Conservation (phyloP, 2,888 invertebrate species). For the Perizoma flavofasciatum region DNA sequence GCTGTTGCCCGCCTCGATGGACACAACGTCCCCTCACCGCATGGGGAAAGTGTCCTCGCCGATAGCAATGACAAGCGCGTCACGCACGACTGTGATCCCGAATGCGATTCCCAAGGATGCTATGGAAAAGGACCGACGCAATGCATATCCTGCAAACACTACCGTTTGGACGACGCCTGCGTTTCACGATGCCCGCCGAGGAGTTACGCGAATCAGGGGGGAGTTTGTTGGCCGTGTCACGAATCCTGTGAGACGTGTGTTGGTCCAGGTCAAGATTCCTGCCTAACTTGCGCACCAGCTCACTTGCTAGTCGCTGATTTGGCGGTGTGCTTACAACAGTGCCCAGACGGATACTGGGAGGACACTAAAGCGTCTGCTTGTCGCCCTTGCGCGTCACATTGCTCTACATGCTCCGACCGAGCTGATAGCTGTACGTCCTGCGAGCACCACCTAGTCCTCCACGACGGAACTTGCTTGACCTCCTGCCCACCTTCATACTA, state of each 20-base stretch:
- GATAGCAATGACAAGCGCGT: slow-evolving; percentile 86
- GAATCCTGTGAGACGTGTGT: slow-evolving; percentile 95
- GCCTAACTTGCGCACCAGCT: slow-evolving; percentile 92
- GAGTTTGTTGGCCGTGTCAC: slow-evolving; percentile 93
- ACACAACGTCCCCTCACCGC: slow-evolving; percentile 84
- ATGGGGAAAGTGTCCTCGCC: slow-evolving; percentile 84
- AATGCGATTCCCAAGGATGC: slow-evolving; percentile 93
- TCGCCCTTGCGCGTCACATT: slow-evolving; percentile 93
- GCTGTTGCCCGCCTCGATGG: slow-evolving; percentile 88
- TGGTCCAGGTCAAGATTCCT: slow-evolving; percentile 94
- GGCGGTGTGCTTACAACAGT: slow-evolving; percentile 89
- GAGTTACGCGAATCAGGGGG: slow-evolving; percentile 91
- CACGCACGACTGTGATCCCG: slow-evolving; percentile 90
- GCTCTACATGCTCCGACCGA: slow-evolving; percentile 92
- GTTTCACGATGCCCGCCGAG: slow-evolving; percentile 93
- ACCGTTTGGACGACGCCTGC: slow-evolving; percentile 92
- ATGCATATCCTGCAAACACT: slow-evolving; percentile 92
- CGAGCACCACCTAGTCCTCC: slow-evolving; percentile 93
- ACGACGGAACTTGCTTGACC: slow-evolving; percentile 91
- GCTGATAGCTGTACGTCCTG: slow-evolving; percentile 94
- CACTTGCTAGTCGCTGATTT: slow-evolving; percentile 93
- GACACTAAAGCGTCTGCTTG: slow-evolving; percentile 90
- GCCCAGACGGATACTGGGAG: slow-evolving; percentile 90
- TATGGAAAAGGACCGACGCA: slow-evolving; percentile 93
- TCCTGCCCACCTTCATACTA: slow-evolving; percentile 92